Base-by-base conservation (phyloP, 2,888 invertebrate genomes). In the Mermis nigrescens region DNA sequence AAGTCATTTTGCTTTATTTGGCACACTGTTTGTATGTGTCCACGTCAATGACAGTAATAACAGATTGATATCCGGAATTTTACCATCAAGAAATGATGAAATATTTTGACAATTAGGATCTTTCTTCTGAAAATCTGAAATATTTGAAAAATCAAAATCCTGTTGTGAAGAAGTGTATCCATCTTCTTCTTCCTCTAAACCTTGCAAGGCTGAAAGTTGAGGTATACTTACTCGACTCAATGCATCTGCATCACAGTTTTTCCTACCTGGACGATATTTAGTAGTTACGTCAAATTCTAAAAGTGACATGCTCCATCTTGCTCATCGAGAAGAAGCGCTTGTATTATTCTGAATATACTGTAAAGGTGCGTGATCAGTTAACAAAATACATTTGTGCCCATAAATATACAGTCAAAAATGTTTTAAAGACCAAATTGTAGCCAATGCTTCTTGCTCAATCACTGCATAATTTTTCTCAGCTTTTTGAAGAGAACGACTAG, bases 241-340 rank as follows among this genome's bases (percentile, higher is more conserved):
- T 0, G 68, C 65, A 61, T 76, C 76, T 0, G 75, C 75, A 1
- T 75, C 63, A 1, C 67, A 66, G 62, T 76, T 74, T 1, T 62
- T 61, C 48, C 64, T 67, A 1, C 76, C 76, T 0, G 72, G 72
- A 2, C 70, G 67, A 61, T 77, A 74, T 1, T 66, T 62, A 2
- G 76, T 67, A 0, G 66, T 62, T 1, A 76, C 57, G 51, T 76
- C 68, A 22, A 67, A 75, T 1, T 66, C 61, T 60, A 75, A 73
- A 0, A 78, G 59, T 22, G 67, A 63, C 24, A 77, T 56, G 0
- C 73, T 70, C 77, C 76, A 78, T 46, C 76, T 60, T 0, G 72
- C 72, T 0, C 78, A 61, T 32, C 76, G 61, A 15, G 75, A 74
- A 72, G 7, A 75, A 67, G 61, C 74, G 74, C 2, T 75, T 45